Evolutionary conservation across 2,888 invertebrate species (phyloP), one percentile per base, ranked within the genome.

Genomic region (Sericinus montela): DNA sequence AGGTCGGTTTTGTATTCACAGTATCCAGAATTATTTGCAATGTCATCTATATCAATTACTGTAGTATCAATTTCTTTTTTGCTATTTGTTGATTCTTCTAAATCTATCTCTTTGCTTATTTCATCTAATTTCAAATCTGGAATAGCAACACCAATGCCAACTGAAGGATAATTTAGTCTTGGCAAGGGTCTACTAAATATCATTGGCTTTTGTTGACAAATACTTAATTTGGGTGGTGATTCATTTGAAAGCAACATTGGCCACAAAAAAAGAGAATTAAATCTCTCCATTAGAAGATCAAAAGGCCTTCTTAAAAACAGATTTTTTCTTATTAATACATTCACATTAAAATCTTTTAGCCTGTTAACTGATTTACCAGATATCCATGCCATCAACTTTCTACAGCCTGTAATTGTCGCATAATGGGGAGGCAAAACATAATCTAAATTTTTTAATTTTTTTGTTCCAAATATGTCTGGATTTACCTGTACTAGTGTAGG

Each of bases 351-450:
- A 23, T 35, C 5, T 16, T 2, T n/a, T 6, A 46, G 38, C 3
- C 60, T 58, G 29, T 53, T 54, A 3, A 38, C 44, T 9, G 54
- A 23, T 37, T 49, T 62, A 9, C 52, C 5, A 32, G 55, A 51
- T 4, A 69, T 55, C 62, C 60, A 62, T 6, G 63, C 48, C 68
- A 82, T 72, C 52, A 86, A 49, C 46, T 69, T 66, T 58, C 65
- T 76, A 47, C 77, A 78, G 0, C 80, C 86, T 28, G 72, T 80
- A 28, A 84, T 72, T 30, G 75, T 80, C 1, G 73, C 61, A 55
- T 76, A 77, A 50, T 80, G 68, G 9, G 85, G 82, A 13, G 85
- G 85, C 0, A 85, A 53, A 3, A 83, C 71, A 71, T 71, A 72
- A 10, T 59, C 59, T 23, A 60, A 40, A 1, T 44, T 41, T 14